Evolutionary conservation across 2,797 vertebrate genomes (phyloP).

Genomic region (Siniperca scherzeri): DNA sequence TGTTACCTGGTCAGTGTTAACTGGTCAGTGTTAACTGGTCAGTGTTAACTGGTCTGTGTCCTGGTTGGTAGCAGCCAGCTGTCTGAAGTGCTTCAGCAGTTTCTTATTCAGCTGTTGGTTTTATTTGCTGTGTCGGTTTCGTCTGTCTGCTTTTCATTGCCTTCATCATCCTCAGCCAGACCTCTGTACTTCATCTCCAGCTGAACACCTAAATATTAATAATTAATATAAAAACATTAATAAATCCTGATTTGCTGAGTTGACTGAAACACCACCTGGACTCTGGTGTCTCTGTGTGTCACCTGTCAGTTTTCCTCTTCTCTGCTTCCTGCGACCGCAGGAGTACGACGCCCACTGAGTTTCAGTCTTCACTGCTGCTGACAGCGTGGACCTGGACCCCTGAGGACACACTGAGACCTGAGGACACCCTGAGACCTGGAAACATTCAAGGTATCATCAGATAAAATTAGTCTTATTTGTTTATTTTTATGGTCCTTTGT

Average conservation of each 20-base stretch:
- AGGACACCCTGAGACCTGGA: not conserved
- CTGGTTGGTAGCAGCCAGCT: constrained; percentile 67
- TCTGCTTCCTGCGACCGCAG: constrained; percentile 70
- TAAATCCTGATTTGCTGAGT: not conserved
- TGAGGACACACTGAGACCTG: not conserved
- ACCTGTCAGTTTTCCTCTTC: constrained; percentile 52
- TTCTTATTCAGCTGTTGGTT: constrained; percentile 49
- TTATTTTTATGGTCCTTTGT: no score
- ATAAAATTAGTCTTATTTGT: no score
- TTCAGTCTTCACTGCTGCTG: constrained; percentile 36
- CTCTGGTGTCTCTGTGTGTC: not conserved
- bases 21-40: no score
- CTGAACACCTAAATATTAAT: constrained; percentile 45
- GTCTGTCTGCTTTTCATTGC: constrained; percentile 33
- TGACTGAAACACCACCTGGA: not conserved
- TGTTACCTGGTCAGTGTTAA: constrained; percentile 10
- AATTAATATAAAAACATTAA: not conserved
- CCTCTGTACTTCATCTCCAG: constrained; percentile 68
- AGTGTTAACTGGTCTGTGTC: constrained; percentile 68
- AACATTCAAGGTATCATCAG: no score
- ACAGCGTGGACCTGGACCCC: constrained; percentile 23
- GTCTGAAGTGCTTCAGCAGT: constrained; percentile 80
- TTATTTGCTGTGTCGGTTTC: constrained; percentile 34
- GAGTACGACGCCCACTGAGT: constrained; percentile 67
- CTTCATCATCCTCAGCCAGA: constrained; percentile 65